Base-by-base conservation (phyloP, 1,140 invertebrate species). In the Lysiphlebus fabarum region DNA sequence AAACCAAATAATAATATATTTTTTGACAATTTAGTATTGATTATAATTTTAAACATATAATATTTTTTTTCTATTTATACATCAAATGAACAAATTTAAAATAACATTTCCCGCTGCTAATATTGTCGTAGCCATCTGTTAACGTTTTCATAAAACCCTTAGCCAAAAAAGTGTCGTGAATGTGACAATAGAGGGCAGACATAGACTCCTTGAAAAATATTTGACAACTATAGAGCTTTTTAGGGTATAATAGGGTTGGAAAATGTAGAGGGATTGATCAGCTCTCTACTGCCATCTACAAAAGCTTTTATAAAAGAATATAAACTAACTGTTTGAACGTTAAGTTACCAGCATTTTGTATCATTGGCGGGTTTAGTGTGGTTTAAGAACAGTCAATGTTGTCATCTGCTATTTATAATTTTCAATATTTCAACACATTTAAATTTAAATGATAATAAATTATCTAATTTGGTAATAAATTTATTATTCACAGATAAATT, bases 201-300 rank as follows among this genome's bases (percentile, higher is more conserved):
- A 49, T n/a, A 26, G 17, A 26, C 17, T 26, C 17, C 17, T 26
- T 26, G 17, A 26, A 26, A 26, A 26, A 26, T 4, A 26, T 26
- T 26, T 26, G 17, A 26, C 17, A 26, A 26, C 17, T 1, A 26
- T 1, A 26, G 17, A 26, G 17, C 17, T 26, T 26, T 26, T 26
- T 26, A 26, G 17, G 17, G 17, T 26, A 26, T 26, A 26, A 26
- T 26, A 26, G 17, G 17, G 17, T 4, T 58, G 45, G 41, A 45
- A 47, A 59, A 53, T 61, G 61, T 67, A 26, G 17, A 26, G 17
- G 4, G 4, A 26, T 26, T 26, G 17, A 26, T 26, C 17, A 4
- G 17, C 63, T 37, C 51, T 37, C 65, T 75, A 71, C 70, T 71
- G 73, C 72, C 70, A 68, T 67, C 72, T 71, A 59, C n/a, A 14